Base-by-base conservation (phyloP, 2,797 vertebrate species). In the Melanotaenia maccullochi region DNA sequence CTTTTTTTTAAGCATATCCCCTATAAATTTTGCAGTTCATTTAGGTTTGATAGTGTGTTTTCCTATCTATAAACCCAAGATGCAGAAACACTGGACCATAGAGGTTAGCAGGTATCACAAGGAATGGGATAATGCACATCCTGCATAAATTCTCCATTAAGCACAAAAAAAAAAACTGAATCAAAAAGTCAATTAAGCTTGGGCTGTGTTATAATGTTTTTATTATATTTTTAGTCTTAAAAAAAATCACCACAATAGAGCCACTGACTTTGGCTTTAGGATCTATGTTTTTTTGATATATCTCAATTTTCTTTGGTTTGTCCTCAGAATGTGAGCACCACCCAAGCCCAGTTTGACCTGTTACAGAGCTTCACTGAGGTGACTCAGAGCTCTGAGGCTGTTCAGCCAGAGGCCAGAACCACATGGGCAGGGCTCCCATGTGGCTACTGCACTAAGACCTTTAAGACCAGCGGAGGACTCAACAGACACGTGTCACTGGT, bases 401-500 rank as follows among this genome's bases (percentile, higher is more conserved):
- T 82, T 57, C 86, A 90, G 78, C 78, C 92, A 51, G 88, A 90
- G 75, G 83, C 87, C 86, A 85, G 87, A 84, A 76, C 86, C 71
- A 36, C 90, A 71, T 92, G 86, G 75, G 86, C 89, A 66, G 87
- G 92, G 73, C 94, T 94, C 42, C 91, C 94, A 69, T 97, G 96
- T 85, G 92, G 94, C 32, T 95, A 94, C 79, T 98, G 97, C 6
- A 94, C 90, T 71, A 98, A 97, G 91, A 93, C 92, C 78, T 98
- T 98, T 90, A 97, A 96, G 79, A 97, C 95, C 12, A 92, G 91
- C 51, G 95, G 93, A 0, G 96, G 96, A 40, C 93, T 98, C 72
- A 95, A 94, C 1, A 95, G 96, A 88, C 97, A 98, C 77, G 93
- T 96, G 76, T 93, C 95, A 84, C 83, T 96, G 95, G 94, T 95